phyloP scores from a whole-genome alignment of 2,797 vertebrate genomes.

The Etheostoma nigrum region DNA sequence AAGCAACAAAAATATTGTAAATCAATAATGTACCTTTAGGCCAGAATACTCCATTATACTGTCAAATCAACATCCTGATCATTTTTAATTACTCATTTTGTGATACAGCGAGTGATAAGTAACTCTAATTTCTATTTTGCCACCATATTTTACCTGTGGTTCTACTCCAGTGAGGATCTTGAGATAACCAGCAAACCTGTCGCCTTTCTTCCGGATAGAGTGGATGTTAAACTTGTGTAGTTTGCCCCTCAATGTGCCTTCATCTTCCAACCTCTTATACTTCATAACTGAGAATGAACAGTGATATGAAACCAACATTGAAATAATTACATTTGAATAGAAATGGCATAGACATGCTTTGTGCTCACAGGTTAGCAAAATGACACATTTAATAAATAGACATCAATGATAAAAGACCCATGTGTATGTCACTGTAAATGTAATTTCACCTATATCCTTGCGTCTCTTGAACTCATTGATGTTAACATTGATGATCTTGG shows the following conservation, averaged over 20 bases:
- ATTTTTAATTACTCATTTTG: background rate
- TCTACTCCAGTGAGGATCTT: conserved; percentile 95
- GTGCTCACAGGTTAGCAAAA: background rate
- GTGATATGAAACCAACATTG: background rate
- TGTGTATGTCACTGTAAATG: background rate
- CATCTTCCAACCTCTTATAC: conserved; percentile 94
- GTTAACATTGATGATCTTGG: conserved; percentile 92
- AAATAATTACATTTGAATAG: background rate
- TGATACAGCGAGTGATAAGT: background rate
- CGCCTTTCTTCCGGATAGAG: conserved; percentile 97
- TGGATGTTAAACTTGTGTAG: conserved; percentile 95
- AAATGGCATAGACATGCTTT: background rate
- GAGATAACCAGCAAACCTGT: conserved; percentile 94
- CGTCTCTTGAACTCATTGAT: conserved; percentile 97
- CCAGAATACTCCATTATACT: background rate
- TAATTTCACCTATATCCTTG: conserved; percentile 93
- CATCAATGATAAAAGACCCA: background rate
- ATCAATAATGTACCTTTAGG: background rate
- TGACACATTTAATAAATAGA: background rate
- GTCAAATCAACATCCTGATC: background rate
- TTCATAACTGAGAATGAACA: conserved; percentile 89
- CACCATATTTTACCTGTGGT: conserved; percentile 87
- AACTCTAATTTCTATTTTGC: background rate
- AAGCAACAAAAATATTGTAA: background rate
- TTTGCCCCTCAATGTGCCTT: conserved; percentile 93